Evolutionary conservation across 2,113 vertebrate species (phyloP).

Genomic region (Macrotus californicus): DNA sequence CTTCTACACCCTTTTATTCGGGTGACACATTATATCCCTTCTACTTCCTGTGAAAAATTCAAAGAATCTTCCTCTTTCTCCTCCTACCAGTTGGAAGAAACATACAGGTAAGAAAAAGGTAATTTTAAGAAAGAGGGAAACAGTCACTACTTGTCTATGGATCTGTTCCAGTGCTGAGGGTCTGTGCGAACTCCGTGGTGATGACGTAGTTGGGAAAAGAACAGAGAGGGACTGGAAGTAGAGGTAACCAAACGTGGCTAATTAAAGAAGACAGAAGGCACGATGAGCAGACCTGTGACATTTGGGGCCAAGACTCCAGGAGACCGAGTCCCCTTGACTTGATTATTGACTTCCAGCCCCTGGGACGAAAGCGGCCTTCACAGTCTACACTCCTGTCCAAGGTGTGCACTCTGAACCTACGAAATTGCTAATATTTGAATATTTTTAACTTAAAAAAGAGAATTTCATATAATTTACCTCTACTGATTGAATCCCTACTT

Average conservation of each 20-base stretch:
- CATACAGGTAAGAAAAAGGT: not conserved
- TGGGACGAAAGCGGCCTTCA: not conserved
- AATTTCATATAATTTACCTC: not conserved
- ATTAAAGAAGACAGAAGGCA: not conserved
- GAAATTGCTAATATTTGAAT: not conserved
- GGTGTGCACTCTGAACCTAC: accelerated
- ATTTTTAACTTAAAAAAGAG: not conserved
- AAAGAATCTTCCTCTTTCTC: no score
- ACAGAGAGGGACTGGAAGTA: not conserved
- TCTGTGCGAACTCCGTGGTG: not conserved
- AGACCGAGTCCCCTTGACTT: not conserved
- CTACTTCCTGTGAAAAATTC: not conserved
- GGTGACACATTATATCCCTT: not conserved
- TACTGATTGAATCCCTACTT: not conserved
- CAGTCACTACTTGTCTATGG: not conserved
- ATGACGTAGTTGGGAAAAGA: not conserved
- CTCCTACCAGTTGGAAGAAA: not conserved
- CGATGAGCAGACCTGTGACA: not conserved
- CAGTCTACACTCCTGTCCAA: not conserved
- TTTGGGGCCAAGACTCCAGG: not conserved
- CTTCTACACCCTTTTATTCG: not conserved
- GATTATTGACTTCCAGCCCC: not conserved
- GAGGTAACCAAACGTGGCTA: not conserved
- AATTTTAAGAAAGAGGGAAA: not conserved
- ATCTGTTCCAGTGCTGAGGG: not conserved